These are phyloP conservation scores for Glyphotaelius pellucidus DNA, from an alignment of 2,888 invertebrate species.

Conservation along the genomic window DNA sequence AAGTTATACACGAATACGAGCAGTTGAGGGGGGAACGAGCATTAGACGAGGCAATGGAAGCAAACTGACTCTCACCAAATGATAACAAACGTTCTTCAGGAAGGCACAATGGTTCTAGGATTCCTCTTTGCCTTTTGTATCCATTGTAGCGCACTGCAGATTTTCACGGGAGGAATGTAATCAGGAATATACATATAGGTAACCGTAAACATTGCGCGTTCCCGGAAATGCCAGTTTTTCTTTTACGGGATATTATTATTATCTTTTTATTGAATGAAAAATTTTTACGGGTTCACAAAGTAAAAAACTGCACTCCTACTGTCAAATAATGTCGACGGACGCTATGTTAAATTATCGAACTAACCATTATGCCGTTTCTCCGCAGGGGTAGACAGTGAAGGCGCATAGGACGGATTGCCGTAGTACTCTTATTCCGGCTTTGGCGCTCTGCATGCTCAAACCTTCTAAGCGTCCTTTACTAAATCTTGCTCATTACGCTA, in stretches of 20 bases:
- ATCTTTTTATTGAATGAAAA: too few relatives aligned
- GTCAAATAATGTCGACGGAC: neutral
- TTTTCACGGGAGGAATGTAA: neutral
- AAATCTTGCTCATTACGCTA: too few relatives aligned
- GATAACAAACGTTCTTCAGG: slow-evolving; percentile 3
- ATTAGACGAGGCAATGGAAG: neutral
- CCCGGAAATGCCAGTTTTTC: neutral
- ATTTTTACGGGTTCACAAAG: neutral
- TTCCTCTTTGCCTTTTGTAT: neutral
- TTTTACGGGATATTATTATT: too few relatives aligned
- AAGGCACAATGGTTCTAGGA: neutral
- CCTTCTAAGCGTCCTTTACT: too few relatives aligned
- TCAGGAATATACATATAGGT: neutral
- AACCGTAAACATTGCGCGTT: neutral
- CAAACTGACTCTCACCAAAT: neutral
- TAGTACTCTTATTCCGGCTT: too few relatives aligned
- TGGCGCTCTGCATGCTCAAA: too few relatives aligned
- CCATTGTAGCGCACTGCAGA: neutral
- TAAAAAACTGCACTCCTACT: neutral
- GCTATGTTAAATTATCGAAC: neutral
- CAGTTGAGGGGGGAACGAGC: neutral
- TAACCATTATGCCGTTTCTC: neutral
- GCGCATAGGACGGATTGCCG: too few relatives aligned
- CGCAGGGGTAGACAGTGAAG: neutral
- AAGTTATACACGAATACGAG: neutral